Conservation (phyloP, 2,797 vertebrate species). For the Philypnodon macrostomus region DNA sequence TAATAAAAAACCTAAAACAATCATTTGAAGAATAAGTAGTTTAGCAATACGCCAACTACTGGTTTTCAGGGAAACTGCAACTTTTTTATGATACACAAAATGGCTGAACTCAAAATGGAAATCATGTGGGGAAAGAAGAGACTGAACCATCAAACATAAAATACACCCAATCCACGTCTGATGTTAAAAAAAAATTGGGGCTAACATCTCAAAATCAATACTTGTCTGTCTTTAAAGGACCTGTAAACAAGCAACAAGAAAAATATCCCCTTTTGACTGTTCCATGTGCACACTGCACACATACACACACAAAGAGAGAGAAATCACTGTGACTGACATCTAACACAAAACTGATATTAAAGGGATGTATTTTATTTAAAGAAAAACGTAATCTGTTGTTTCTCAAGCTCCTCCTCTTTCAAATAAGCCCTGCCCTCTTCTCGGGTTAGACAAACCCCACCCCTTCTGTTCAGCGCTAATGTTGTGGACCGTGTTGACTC, state of each 20-base stretch:
- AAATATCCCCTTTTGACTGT: too few relatives aligned
- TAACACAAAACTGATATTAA: not conserved
- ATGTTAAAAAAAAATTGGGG: not conserved
- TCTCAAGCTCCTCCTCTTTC: conserved; percentile 54
- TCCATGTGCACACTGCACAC: not conserved
- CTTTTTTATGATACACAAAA: not conserved
- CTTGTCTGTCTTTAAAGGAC: not conserved
- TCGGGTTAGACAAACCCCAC: conserved; percentile 19
- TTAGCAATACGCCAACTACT: not conserved
- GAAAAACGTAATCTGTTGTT: conserved; percentile 22
- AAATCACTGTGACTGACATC: not conserved
- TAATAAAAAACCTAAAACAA: not conserved
- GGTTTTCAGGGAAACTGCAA: conserved; percentile 1
- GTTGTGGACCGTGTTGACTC: conserved; percentile 43
- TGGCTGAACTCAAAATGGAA: conserved; percentile 5
- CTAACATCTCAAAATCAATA: too few relatives aligned
- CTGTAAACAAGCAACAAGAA: not conserved
- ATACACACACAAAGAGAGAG: not conserved
- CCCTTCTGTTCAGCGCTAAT: conserved; percentile 45
- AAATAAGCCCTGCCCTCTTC: conserved; percentile 33
- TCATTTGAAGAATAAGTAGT: not conserved
- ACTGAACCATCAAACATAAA: not conserved
- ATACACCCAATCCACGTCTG: not conserved
- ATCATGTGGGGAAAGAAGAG: too few relatives aligned
- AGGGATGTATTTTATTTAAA: conserved; percentile 5